These are phyloP conservation scores for Graphium colonna DNA, from an alignment of 2,888 invertebrate genomes.

Conservation along the genomic window DNA sequence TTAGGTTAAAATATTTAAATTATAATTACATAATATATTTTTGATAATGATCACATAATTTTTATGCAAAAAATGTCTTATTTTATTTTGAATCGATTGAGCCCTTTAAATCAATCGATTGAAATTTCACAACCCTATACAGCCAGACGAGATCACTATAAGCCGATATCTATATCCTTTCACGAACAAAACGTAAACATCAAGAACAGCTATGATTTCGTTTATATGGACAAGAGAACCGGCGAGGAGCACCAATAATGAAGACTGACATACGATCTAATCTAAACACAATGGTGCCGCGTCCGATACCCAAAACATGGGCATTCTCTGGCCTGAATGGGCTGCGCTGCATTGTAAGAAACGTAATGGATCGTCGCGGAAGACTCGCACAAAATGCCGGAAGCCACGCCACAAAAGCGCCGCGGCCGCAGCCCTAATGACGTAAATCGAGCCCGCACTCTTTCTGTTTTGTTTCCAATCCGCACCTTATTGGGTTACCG, in stretches of 20 bases:
- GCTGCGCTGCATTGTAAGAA: conserved; percentile 7
- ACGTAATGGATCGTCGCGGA: conserved; percentile 45
- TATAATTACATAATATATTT: too few relatives aligned
- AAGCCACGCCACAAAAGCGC: conserved; percentile 42
- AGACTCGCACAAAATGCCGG: conserved; percentile 30
- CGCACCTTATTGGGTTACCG: conserved; percentile 69
- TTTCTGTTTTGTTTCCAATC: conserved; percentile 63
- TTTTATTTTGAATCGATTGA: not conserved
- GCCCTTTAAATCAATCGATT: not conserved
- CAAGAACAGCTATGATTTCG: conserved; percentile 8
- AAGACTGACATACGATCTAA: conserved; percentile 35
- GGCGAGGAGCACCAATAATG: conserved; percentile 5
- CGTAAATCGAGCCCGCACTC: conserved; percentile 65
- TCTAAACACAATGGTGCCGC: conserved; percentile 35
- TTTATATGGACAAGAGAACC: conserved; percentile 9
- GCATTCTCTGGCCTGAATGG: conserved; percentile 23
- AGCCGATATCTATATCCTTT: not conserved
- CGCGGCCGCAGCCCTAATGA: conserved; percentile 58
- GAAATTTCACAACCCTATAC: not conserved
- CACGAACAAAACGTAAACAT: not conserved
- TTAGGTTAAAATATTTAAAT: too few relatives aligned
- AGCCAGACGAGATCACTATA: not conserved
- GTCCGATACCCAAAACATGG: conserved; percentile 40
- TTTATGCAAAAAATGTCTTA: too few relatives aligned
- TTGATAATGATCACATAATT: too few relatives aligned